Evolutionary conservation across 2,113 vertebrate species (phyloP), one percentile per base, ranked within the genome.

Genomic region (Dipodomys spectabilis): DNA sequence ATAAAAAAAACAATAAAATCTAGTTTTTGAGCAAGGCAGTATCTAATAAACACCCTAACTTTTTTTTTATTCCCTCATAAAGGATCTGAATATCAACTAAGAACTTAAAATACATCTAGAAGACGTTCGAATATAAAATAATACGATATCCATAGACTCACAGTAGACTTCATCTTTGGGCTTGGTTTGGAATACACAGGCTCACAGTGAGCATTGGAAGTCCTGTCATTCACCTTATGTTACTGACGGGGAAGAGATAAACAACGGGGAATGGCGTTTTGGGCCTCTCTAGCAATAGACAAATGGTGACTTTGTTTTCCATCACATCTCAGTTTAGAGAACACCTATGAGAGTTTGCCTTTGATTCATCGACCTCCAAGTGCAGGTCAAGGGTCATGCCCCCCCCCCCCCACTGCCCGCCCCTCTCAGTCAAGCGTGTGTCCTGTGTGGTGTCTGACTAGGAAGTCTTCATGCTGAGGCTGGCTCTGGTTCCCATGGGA

Each of bases 401-500:
- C 13, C 35, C 27, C 57, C 7, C n/a, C 23, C 60, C 57, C 6
- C 39, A 39, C 39, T 39, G 39, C 39, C 39, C 39, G 39, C 39
- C n/a, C 23, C 60, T 39, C 39, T 91, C 57, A 3, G 44, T 19
- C 32, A 1, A 18, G 18, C 39, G 0, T 5, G 2, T 20, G 11
- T 68, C n/a, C 8, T 0, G 1, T 19, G 35, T 30, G 65, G 10
- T 5, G 3, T 62, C 80, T 94, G 12, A 20, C 39, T 30, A 62
- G 23, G 7, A 3, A 12, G 30, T 68, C 19, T 22, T 75, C 18
- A 72, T 72, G 35, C 67, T 68, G 64, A 23, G 32, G 45, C 45
- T 89, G 60, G 80, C 68, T 87, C 62, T 12, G 15, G 12, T 86
- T 95, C 90, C 64, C n/a, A 30, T 57, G 62, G 77, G 92, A 65